These are phyloP conservation scores for Tetraneura akinire DNA, from an alignment of 1,140 invertebrate species.

Conservation along the genomic window DNA sequence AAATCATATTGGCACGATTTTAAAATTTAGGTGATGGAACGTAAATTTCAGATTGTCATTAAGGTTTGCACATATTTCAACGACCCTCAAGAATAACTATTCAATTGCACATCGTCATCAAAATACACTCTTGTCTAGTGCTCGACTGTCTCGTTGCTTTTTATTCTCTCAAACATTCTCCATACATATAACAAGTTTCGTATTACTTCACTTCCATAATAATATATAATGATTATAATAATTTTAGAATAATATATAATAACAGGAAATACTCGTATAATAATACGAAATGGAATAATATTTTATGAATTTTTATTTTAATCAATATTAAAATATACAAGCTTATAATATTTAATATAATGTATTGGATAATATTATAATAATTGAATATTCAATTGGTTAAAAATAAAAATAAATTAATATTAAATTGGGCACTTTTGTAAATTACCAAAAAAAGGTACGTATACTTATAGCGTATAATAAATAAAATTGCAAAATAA, in stretches of 20 bases:
- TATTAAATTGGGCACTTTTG: too few species aligned
- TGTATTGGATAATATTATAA: too few species aligned
- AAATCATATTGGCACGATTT: background rate
- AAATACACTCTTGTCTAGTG: conserved; percentile 23
- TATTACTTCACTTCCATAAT: background rate
- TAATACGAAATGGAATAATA: too few species aligned
- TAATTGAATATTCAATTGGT: too few species aligned
- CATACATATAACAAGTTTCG: background rate
- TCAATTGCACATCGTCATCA: conserved; percentile 22
- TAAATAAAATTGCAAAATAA: too few species aligned
- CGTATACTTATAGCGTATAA: too few species aligned
- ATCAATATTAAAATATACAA: too few species aligned
- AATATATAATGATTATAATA: background rate
- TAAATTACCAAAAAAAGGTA: too few species aligned
- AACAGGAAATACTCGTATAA: too few species aligned
- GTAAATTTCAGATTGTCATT: conserved; percentile 5
- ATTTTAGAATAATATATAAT: background rate
- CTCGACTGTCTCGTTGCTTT: conserved; percentile 1
- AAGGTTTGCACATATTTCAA: conserved; percentile 12
- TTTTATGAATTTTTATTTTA: too few species aligned
- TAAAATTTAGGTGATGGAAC: background rate
- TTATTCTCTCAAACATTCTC: conserved; percentile 17
- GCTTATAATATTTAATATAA: too few species aligned
- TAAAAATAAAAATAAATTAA: too few species aligned
- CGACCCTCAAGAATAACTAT: conserved; percentile 19